Evolutionary conservation across 2,113 vertebrate species (phyloP).

Genomic region (Halcyon malimbica): DNA sequence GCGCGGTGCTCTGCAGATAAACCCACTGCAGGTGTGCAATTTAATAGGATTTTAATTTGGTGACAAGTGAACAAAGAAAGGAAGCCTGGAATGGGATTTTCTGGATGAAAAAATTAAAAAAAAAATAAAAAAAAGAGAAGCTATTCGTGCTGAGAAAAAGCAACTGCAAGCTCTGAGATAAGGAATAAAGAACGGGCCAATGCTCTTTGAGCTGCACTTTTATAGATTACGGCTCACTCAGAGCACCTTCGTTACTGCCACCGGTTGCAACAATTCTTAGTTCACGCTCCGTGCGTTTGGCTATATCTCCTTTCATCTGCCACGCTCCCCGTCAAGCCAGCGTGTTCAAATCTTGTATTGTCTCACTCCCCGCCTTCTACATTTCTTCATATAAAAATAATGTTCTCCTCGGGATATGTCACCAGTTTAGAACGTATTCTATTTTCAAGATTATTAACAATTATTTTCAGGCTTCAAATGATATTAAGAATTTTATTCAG

Average conservation of each 20-base stretch:
- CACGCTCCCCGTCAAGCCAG: not conserved
- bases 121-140: not conserved
- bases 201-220: constrained; percentile 1
- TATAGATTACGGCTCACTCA: not conserved
- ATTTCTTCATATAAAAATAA: not conserved
- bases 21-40: constrained; percentile 40
- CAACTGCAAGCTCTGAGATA: constrained; percentile 22
- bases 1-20: not conserved
- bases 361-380: not conserved
- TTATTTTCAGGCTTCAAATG: not conserved
- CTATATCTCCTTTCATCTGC: not conserved
- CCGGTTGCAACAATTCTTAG: not conserved
- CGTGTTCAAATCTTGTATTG: not conserved
- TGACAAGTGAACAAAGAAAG: constrained; percentile 25
- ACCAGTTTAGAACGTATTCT: not conserved
- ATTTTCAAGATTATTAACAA: not conserved
- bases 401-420: not conserved
- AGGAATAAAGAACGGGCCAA: not conserved
- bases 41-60: constrained; percentile 36
- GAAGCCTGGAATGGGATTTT: constrained; percentile 1
- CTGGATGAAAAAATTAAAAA: not conserved
- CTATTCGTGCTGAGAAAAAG: constrained; percentile 29
- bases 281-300: not conserved
- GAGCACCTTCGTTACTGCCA: not conserved
- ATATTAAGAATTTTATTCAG: not conserved